Evolutionary conservation across 2,797 vertebrate species (phyloP), one percentile per base, ranked within the genome.

Genomic region (Enteromius paludinosus): DNA sequence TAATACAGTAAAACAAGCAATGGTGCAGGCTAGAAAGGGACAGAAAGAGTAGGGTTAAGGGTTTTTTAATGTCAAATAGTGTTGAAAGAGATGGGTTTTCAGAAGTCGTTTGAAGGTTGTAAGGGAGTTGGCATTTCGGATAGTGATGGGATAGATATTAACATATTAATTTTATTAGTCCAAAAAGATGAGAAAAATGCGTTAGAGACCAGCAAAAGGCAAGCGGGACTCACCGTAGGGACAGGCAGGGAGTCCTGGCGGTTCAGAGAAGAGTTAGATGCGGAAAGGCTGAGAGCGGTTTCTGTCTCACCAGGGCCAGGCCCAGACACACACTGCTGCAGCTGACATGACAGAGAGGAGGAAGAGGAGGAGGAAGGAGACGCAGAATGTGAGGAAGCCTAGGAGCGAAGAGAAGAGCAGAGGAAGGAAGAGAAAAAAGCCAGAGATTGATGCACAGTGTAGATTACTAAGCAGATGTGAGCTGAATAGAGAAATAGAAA

Each of bases 211-310:
- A 79, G 83, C 18, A 47, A 65, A 35, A 73, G 52, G 47, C 25
- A 61, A 62, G 15, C 2, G 11, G 35, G 76, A 97, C 96, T 97
- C 96, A 97, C 96, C 96, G 93, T 94, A 79, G 94, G 93, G 90
- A 94, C 94, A 78, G 95, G 93, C 76, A 95, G 94, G 90, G 92
- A 94, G 92, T 93, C 93, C 88, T 96, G 95, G 92, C 94, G 94
- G 92, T 92, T 96, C 88, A 96, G 96, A 95, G 96, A 96, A 94
- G 95, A 95, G 93, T 96, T 95, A 94, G 96, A 97, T 94, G 95
- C 88, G 90, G 96, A 96, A 87, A 95, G 92, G 94, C 93, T 95
- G 94, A 94, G 94, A 91, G 93, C 62, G 88, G 93, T 90, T 92
- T 87, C 91, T 93, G 81, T 79, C 92, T 96, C 96, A 91, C 94